Evolutionary conservation across 2,888 invertebrate species (phyloP).

Genomic region (Phortica magna): DNA sequence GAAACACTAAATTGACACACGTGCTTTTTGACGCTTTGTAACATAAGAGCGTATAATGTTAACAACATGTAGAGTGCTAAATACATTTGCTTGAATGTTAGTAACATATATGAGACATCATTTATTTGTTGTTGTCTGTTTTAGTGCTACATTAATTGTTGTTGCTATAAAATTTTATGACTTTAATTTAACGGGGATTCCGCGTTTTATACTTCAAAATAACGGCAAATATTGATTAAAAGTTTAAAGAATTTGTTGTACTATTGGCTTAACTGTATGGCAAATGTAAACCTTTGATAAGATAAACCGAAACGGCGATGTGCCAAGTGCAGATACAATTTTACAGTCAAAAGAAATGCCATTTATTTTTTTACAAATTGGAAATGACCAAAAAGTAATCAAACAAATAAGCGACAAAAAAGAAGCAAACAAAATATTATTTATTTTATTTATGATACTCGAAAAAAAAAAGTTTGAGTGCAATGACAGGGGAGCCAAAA

Average conservation of each 20-base stretch:
- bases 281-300: slow-evolving; percentile 5
- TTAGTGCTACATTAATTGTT: too few species aligned
- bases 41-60: too few species aligned
- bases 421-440: not conserved
- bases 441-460: too few species aligned
- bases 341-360: not conserved
- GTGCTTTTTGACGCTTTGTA: too few species aligned
- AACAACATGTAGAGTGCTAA: too few species aligned
- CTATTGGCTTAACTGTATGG: not conserved
- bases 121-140: too few species aligned
- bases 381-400: not conserved
- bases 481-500: not conserved
- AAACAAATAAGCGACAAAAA: not conserved
- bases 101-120: too few species aligned
- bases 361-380: not conserved
- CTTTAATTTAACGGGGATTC: too few species aligned
- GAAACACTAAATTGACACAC: too few species aligned
- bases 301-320: not conserved
- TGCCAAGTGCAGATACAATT: not conserved
- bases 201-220: not conserved
- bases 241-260: not conserved
- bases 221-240: not conserved
- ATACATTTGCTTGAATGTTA: too few species aligned
- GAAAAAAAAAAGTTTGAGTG: slow-evolving; percentile 9
- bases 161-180: too few species aligned